Evolutionary conservation across 2,797 vertebrate genomes (phyloP).

Genomic region (Xenopus petersii): DNA sequence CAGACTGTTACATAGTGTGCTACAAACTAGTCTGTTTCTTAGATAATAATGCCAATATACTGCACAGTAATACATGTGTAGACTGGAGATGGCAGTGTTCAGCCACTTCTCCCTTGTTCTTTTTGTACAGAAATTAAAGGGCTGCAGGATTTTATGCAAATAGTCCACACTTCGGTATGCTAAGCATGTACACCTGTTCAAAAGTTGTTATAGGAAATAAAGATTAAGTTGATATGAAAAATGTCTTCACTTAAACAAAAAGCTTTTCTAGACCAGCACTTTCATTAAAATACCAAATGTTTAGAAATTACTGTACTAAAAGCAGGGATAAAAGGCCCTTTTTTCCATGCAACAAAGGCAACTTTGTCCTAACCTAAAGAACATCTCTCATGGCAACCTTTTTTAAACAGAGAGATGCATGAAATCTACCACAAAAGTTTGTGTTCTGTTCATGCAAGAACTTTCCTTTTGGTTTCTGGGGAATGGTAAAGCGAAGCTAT

Average conservation of each 20-base stretch:
- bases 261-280: constrained; percentile 51
- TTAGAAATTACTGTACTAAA: constrained; percentile 53
- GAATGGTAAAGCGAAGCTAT: not conserved
- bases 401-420: constrained; percentile 25
- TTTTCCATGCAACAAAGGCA: constrained; percentile 43
- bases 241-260: constrained; percentile 59
- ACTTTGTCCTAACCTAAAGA: constrained; percentile 31
- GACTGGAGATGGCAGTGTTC: constrained; percentile 66
- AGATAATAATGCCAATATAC: too few species aligned
- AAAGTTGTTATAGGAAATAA: constrained; percentile 51
- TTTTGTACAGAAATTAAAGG: constrained; percentile 2
- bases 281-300: constrained; percentile 54
- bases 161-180: constrained; percentile 58
- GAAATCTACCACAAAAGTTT: not conserved
- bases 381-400: constrained; percentile 35
- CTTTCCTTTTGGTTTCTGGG: not conserved
- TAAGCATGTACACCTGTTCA: constrained; percentile 50
- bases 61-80: not conserved
- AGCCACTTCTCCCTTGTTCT: constrained; percentile 52
- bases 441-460: not conserved
- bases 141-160: constrained; percentile 43
- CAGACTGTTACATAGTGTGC: too few species aligned
- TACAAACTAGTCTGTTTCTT: too few species aligned
- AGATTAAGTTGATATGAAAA: constrained; percentile 60
- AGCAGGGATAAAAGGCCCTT: constrained; percentile 37